Conservation (phyloP, 1,140 invertebrate genomes). For the Paracyclopina nana region DNA sequence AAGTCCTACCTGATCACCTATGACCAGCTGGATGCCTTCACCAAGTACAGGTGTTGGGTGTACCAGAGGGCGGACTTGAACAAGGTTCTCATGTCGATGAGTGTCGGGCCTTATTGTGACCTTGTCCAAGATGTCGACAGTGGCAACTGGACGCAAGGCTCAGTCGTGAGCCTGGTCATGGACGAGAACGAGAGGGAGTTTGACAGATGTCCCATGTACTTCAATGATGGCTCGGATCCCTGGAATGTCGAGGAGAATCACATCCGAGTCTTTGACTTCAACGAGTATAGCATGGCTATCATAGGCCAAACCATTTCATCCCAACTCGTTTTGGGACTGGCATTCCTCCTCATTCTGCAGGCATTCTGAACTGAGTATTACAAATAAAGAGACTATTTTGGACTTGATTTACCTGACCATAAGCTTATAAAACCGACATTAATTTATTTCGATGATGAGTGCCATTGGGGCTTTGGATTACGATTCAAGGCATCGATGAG, state of each 20-base stretch:
- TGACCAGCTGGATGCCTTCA: conserved; percentile 84
- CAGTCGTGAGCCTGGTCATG: conserved; percentile 69
- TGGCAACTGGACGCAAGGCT: conserved; percentile 66
- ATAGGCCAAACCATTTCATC: too few species aligned
- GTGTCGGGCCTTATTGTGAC: conserved; percentile 73
- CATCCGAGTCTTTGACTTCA: conserved; percentile 20
- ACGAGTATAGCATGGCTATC: conserved; percentile 4
- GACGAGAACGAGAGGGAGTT: conserved; percentile 75
- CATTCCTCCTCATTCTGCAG: too few species aligned
- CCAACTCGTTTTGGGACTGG: too few species aligned
- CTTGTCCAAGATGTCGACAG: conserved; percentile 73
- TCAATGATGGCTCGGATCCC: conserved; percentile 72
- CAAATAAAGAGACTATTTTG: too few species aligned
- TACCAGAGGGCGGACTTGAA: conserved; percentile 59
- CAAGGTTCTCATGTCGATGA: conserved; percentile 64
- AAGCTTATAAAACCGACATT: too few species aligned
- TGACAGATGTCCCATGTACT: conserved; percentile 83
- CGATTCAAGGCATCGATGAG: too few species aligned
- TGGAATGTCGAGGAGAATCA: conserved; percentile 43
- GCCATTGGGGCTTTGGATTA: too few species aligned
- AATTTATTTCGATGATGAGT: too few species aligned
- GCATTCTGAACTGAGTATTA: too few species aligned
- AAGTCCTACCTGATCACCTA: conserved; percentile 92
- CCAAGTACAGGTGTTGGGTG: conserved; percentile 85
- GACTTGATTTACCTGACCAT: too few species aligned